Conservation (phyloP, 1,140 invertebrate species). For the Helicoverpa armigera region DNA sequence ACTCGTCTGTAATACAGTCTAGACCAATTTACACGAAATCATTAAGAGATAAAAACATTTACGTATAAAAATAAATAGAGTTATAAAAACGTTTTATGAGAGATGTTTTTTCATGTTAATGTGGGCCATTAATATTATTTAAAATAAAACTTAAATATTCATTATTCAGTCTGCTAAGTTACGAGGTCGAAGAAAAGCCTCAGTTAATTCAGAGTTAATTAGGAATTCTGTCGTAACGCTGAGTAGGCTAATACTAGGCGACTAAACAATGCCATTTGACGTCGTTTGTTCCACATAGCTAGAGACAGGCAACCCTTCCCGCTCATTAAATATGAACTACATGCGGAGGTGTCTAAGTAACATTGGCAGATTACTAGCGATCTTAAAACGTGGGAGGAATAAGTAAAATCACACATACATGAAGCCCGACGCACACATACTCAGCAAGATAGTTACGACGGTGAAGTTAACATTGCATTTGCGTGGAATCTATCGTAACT, state of each 20-base stretch:
- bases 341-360: slow-evolving; percentile 25
- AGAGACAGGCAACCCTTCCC: slow-evolving; percentile 54
- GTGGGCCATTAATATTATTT: slow-evolving; percentile 26
- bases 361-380: slow-evolving; percentile 31
- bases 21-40: slow-evolving; percentile 11
- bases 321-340: slow-evolving; percentile 62
- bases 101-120: neutral
- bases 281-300: slow-evolving; percentile 51
- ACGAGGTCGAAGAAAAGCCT: slow-evolving; percentile 30
- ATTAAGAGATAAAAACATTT: slow-evolving; percentile 2
- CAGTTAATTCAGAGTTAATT: slow-evolving; percentile 47
- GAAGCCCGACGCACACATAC: neutral
- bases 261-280: slow-evolving; percentile 54
- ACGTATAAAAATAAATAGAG: neutral
- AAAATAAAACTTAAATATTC: slow-evolving; percentile 35
- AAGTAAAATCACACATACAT: neutral
- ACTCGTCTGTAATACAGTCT: slow-evolving; percentile 23
- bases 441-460: neutral
- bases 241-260: slow-evolving; percentile 36
- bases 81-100: slow-evolving; percentile 12
- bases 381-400: slow-evolving; percentile 35
- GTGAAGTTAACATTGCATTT: slow-evolving; percentile 8
- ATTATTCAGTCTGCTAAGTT: slow-evolving; percentile 14
- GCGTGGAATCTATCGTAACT: neutral
- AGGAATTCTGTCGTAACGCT: slow-evolving; percentile 41